A percentile compares a stretch with the other conserved stretches of the same genome.
These are phyloP conservation scores for Antidorcas marsupialis DNA, from an alignment of 2,113 vertebrate species.

Conservation along the genomic window DNA sequence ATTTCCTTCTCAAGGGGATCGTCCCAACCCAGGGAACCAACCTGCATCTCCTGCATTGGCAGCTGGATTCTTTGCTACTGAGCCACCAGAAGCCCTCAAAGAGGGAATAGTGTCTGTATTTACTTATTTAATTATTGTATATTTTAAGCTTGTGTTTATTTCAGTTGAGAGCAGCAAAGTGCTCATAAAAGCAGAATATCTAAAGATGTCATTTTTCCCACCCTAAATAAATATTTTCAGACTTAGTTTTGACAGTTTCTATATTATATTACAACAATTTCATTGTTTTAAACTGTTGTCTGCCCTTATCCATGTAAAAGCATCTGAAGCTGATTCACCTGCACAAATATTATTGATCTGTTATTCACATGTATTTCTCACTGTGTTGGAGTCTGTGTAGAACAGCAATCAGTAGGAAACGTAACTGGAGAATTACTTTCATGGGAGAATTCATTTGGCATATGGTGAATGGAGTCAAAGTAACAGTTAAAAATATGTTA, in stretches of 20 bases:
- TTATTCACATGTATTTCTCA: not conserved
- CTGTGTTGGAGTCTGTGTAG: not conserved
- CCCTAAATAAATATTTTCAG: constrained; percentile 17
- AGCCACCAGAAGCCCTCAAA: not conserved
- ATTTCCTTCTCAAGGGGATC: not conserved
- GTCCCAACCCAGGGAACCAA: not conserved
- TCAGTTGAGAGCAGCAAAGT: not conserved
- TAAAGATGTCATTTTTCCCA: not conserved
- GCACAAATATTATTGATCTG: constrained; percentile 12
- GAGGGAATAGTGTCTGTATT: not conserved
- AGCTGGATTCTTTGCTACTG: not conserved
- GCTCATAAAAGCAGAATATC: not conserved
- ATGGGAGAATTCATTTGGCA: constrained; percentile 5
- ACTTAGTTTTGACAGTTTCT: not conserved
- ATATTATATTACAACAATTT: not conserved
- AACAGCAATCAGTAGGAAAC: constrained; percentile 18
- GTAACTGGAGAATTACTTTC: not conserved
- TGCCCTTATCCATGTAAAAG: not conserved
- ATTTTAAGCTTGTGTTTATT: not conserved
- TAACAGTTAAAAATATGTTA: constrained; percentile 26
- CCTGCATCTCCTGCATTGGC: not conserved
- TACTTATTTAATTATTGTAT: not conserved
- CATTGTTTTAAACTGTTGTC: not conserved
- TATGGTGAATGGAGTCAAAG: constrained; percentile 22
- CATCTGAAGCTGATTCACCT: not conserved